Base-by-base conservation (phyloP, 2,113 vertebrate species). In the Chloropsis cyanopogon region DNA sequence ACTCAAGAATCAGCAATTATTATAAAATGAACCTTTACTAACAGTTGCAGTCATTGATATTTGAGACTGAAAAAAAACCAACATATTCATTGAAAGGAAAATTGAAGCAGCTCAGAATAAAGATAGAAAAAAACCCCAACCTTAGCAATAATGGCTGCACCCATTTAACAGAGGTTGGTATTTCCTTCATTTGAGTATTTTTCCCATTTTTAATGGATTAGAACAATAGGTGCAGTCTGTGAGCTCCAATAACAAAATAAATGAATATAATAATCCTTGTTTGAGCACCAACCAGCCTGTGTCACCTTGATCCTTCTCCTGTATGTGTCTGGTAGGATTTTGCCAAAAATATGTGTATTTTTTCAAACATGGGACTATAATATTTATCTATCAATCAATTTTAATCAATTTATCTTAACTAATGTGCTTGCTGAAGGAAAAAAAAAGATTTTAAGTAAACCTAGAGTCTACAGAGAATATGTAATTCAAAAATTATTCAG, bases 51-150 rank as follows among this genome's bases (percentile, higher is more conserved):
- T 50, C 33, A 14, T 47, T 81, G 50, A 16, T 87, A 29, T 54
- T 37, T 70, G 76, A 53, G 66, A 33, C 22, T n/a, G 35, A 35
- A 87, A 29, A 29, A 82, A 84, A 49, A 26, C 7, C 31, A 33
- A 4, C 5, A 4, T 33, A 12, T 57, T 57, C 70, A 39, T n/a
- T 42, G 54, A 72, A 57, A 70, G 56, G 35, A 72, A 63, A 42
- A 59, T 5, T 33, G 14, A 26, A 73, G 7, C 12, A 70, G 18
- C 73, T 88, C 29, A n/a, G 57, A 25, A 42, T 22, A 46, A 57
- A 44, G 18, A 31, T 0, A 53, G 19, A 7, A 41, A 42, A 31
- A 5, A 0, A 0, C 7, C 7, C 8, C 73, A 5, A 6, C n/a
- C 12, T 68, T 26, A 35, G 13, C 26, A 69, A 26, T 19, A 47